phyloP scores from a whole-genome alignment of 1,140 invertebrate genomes.

The Luehdorfia chinensis region DNA sequence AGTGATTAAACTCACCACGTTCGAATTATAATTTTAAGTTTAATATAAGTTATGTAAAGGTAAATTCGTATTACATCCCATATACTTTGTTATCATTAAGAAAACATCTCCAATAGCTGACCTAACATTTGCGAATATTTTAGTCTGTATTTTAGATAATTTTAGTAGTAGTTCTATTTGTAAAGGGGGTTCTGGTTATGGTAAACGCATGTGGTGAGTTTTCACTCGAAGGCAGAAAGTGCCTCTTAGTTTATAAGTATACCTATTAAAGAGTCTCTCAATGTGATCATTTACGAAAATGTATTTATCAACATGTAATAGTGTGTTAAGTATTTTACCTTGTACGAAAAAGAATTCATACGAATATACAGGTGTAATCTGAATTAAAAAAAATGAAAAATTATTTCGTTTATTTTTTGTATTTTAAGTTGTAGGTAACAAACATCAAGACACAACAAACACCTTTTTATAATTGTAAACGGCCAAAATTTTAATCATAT shows the following conservation, averaged over 20 bases:
- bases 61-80: not conserved
- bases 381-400: constrained; percentile 50
- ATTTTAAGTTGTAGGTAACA: too few relatives aligned
- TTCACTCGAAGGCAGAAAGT: constrained; percentile 49
- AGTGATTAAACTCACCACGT: constrained; percentile 72
- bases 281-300: constrained; percentile 69
- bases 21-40: constrained; percentile 39
- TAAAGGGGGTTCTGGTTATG: constrained; percentile 52
- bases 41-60: constrained; percentile 31
- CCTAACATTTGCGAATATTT: constrained; percentile 5
- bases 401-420: constrained; percentile 22
- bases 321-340: constrained; percentile 47
- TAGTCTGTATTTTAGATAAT: constrained; percentile 22
- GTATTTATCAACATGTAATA: constrained; percentile 52
- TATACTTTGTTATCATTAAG: not conserved
- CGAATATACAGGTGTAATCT: constrained; percentile 61
- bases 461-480: too few relatives aligned
- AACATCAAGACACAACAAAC: too few relatives aligned
- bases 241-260: constrained; percentile 55
- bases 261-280: constrained; percentile 50
- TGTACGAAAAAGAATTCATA: constrained; percentile 56
- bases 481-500: too few relatives aligned
- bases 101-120: not conserved
- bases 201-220: constrained; percentile 72
- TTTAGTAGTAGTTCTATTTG: constrained; percentile 25